Conservation (phyloP, 2,888 invertebrate genomes). For the Tipula lateralis region DNA sequence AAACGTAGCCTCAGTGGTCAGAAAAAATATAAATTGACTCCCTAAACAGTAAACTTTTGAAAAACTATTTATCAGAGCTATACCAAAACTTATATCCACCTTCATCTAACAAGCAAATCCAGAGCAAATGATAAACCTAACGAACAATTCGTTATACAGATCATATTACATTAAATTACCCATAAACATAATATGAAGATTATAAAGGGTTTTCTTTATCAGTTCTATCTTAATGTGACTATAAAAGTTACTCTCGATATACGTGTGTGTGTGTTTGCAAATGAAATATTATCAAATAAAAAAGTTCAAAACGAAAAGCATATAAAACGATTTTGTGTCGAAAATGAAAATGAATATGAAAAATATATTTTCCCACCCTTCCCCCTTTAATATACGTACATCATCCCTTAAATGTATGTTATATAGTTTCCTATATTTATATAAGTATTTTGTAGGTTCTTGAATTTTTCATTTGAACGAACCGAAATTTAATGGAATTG, state of each 20-base stretch:
- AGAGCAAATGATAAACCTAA: background rate
- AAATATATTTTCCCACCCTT: background rate
- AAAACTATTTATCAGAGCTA: no score
- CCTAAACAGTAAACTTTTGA: no score
- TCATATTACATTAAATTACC: background rate
- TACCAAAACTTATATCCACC: no score
- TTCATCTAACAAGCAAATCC: no score
- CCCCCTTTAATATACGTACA: background rate
- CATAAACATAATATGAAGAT: background rate
- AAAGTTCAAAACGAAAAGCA: background rate
- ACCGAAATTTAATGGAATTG: background rate
- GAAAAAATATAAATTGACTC: no score
- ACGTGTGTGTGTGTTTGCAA: background rate
- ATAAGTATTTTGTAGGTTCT: background rate
- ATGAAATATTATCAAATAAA: background rate
- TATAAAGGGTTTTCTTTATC: background rate
- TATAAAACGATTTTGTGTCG: background rate
- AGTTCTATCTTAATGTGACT: background rate
- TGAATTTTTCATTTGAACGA: background rate
- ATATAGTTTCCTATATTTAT: background rate
- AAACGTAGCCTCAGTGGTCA: no score
- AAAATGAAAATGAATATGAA: background rate
- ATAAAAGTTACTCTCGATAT: background rate
- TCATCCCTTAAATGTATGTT: background rate
- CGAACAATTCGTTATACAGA: background rate